Evolutionary conservation across 2,888 invertebrate species (phyloP), one percentile per base, ranked within the genome.

Genomic region (Athrips mouffetella): DNA sequence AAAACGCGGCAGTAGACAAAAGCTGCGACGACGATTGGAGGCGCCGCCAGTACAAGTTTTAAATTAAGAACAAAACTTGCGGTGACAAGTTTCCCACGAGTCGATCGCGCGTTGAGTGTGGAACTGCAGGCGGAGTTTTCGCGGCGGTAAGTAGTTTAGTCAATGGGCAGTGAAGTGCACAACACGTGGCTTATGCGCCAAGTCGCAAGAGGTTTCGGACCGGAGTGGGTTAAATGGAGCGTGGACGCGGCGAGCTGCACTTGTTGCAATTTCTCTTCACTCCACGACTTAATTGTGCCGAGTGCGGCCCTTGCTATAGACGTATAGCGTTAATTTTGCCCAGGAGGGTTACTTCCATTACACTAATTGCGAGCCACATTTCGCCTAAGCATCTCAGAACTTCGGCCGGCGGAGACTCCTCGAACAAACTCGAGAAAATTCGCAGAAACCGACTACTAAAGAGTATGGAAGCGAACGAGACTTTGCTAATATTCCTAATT

Each of bases 341-440:
- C 61, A 58, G 70, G 70, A 73, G 80, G 80, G 83, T 81, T 80
- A 75, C 78, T 74, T 84, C 84, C 85, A 88, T 88, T 88, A 86
- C 78, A 76, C 75, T 88, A 87, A 88, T 88, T 88, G 85, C 85
- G 69, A 80, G 75, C 79, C 80, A 80, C 80, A 80, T 83, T 86
- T 83, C 84, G 79, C 80, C 80, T 79, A 78, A 82, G 77, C 79
- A 80, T 81, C 81, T 75, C 72, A 70, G 73, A 84, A 87, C 75
- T 84, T 83, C 70, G 70, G 67, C 70, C 66, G 72, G 70, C 69
- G 70, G 70, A 75, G 76, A 76, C 76, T 77, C 70, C 69, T 70
- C 65, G 67, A 77, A 80, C 81, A 76, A 82, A 82, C 79, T 80
- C 72, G 65, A 70, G 79, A 80, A 81, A 83, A 78, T 80, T 77